phyloP scores from a whole-genome alignment of 37 sponge, comb jelly and placozoan genomes.

The Halichondria panicea region DNA sequence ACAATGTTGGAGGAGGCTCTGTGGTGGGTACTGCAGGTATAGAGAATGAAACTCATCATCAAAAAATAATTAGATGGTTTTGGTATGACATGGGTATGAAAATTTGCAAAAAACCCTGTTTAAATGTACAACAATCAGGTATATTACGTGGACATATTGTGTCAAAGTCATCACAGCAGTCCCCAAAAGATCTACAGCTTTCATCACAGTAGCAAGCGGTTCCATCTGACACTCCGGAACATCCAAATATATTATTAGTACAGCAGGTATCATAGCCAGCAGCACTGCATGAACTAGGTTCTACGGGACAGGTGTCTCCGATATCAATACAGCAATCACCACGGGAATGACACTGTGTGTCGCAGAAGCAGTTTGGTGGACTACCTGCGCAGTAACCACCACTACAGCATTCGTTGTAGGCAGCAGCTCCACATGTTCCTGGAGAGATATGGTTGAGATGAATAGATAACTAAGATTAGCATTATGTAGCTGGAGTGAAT shows the following conservation, averaged over 20 bases:
- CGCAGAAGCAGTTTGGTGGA: slow-evolving; percentile 21
- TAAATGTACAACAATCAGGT: no score
- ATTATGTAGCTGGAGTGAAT: no score
- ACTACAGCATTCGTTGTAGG: slow-evolving; percentile 2
- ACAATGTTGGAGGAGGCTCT: no score
- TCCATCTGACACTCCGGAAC: neutral
- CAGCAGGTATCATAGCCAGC: slow-evolving; percentile 7
- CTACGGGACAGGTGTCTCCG: neutral
- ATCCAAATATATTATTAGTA: neutral
- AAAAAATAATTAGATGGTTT: no score
- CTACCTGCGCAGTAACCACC: slow-evolving; percentile 10
- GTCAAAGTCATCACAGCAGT: slow-evolving; percentile 32
- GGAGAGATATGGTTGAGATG: neutral
- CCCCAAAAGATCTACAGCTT: neutral
- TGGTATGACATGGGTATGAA: no score
- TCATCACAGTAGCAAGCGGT: slow-evolving; percentile 24
- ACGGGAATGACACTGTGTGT: neutral
- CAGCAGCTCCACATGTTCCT: neutral
- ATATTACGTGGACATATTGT: slow-evolving; percentile 6
- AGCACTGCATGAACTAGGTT: neutral
- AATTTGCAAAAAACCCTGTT: no score
- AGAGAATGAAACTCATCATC: no score
- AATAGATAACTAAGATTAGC: neutral
- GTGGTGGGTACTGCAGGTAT: no score
- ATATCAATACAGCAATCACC: slow-evolving; percentile 6